These are phyloP conservation scores for Teleogryllus oceanicus DNA, from an alignment of 2,888 invertebrate species.

Conservation along the genomic window DNA sequence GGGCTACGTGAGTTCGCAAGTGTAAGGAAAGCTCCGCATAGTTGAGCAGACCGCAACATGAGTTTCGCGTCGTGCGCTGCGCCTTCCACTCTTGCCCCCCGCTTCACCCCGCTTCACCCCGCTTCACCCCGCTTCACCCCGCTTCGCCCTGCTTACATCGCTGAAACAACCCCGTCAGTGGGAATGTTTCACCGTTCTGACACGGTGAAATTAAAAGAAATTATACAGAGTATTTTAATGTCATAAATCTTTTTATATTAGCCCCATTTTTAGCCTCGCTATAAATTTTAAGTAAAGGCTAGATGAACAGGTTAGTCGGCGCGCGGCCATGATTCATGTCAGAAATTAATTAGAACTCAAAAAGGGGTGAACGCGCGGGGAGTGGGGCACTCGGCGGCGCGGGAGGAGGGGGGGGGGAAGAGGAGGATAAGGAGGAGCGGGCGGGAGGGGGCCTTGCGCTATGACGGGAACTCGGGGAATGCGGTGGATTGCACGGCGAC, in stretches of 20 bases:
- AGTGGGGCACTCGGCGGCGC: not conserved
- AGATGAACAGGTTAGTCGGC: constrained; percentile 36
- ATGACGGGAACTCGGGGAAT: too few species aligned
- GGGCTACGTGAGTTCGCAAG: too few species aligned
- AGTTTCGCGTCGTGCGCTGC: too few species aligned
- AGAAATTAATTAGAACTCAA: constrained; percentile 36
- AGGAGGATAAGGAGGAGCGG: not conserved
- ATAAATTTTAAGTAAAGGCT: constrained; percentile 43
- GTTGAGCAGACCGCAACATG: too few species aligned
- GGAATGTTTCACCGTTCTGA: constrained; percentile 1
- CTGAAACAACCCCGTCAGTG: constrained; percentile 1
- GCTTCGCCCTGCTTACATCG: not conserved
- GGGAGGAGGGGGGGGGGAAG: not conserved
- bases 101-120: too few species aligned
- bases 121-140: too few species aligned
- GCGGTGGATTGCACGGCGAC: too few species aligned
- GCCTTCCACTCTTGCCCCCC: too few species aligned
- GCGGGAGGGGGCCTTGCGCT: not conserved
- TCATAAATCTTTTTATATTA: constrained; percentile 48
- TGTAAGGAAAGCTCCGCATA: too few species aligned
- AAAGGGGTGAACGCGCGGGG: constrained; percentile 28
- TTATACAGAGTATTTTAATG: constrained; percentile 29
- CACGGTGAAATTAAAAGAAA: constrained; percentile 18
- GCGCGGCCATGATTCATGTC: constrained; percentile 36
- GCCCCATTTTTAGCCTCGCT: constrained; percentile 43